Evolutionary conservation across 2,888 invertebrate genomes (phyloP), one percentile per base, ranked within the genome.

Genomic region (Argyresthia albistria): DNA sequence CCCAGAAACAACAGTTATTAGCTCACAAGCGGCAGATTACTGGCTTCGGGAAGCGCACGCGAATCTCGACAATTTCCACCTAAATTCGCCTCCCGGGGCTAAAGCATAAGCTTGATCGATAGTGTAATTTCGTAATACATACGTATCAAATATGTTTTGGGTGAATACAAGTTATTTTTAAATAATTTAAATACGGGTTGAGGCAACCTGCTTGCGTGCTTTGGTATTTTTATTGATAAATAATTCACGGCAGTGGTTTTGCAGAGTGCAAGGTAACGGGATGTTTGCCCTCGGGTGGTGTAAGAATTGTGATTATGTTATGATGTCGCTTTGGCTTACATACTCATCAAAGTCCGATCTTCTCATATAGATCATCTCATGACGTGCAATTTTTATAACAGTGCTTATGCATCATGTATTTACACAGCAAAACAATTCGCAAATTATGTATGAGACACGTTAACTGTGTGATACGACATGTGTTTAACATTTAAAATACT

Each of bases 21-120:
- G 67, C 58, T 66, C 72, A 66, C 73, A 76, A 70, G 74, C 70
- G 67, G 62, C 70, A 37, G 74, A 73, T 75, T 72, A 66, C 61
- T 60, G 73, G 73, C 75, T 25, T 25, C 60, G 67, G 65, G 74
- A 75, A 73, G 69, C 66, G 73, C 80, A 81, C 80, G 80, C 81
- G 76, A 76, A 68, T 67, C 72, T 70, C 71, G 72, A 71, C 76
- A 75, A 84, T 83, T 83, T 80, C 76, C 70, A 46, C 79, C 82
- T 84, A 83, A 86, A 86, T 84, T 86, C 70, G 66, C 74, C 63
- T 65, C 84, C 79, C 67, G 66, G 79, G 83, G 79, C 75, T 66
- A 70, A 62, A 68, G 70, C 76, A 77, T 81, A 80, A 81, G 74
- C 69, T 70, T 70, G 81, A 83, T 84, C 80, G 81, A 83, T 82